Conservation (phyloP, 2,113 vertebrate genomes). For the Carassius auratus region DNA sequence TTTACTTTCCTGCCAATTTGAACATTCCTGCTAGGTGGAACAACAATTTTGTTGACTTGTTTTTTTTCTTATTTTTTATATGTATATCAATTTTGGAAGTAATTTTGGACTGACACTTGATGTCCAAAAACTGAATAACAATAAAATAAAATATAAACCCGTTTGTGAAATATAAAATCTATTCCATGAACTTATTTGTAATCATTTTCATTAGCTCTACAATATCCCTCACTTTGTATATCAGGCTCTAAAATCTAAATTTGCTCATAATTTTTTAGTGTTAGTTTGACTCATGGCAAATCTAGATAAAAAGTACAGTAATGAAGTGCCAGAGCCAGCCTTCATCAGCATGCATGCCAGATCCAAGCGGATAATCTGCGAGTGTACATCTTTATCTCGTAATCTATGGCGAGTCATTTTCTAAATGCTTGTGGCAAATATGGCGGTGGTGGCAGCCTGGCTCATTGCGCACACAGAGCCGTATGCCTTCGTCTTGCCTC, state of each 20-base stretch:
- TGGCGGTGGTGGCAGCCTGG: conserved; percentile 53
- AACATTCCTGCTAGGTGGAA: too few species aligned
- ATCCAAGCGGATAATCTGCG: conserved; percentile 44
- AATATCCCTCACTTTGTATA: not conserved
- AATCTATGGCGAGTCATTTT: conserved; percentile 56
- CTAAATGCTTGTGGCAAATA: conserved; percentile 55
- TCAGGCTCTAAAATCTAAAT: not conserved
- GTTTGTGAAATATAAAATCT: not conserved
- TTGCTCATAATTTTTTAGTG: not conserved
- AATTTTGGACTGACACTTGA: not conserved
- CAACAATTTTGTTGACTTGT: too few species aligned
- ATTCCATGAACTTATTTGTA: not conserved
- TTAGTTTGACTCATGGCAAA: conserved; percentile 25
- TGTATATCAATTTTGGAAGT: too few species aligned
- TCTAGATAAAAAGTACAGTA: conserved; percentile 35
- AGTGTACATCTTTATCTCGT: conserved; percentile 52
- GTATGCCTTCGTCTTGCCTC: conserved; percentile 56
- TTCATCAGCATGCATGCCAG: conserved; percentile 25
- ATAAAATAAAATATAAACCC: not conserved
- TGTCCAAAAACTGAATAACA: not conserved
- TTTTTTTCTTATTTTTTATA: too few species aligned
- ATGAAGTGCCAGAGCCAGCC: conserved; percentile 14
- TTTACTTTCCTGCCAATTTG: too few species aligned
- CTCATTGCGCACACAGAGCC: conserved; percentile 71
- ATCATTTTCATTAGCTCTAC: not conserved